Percentiles rank a stretch among this genome's conserved stretches.
Evolutionary conservation across 2,797 vertebrate genomes (phyloP).

Genomic region (Acanthiza pusilla): DNA sequence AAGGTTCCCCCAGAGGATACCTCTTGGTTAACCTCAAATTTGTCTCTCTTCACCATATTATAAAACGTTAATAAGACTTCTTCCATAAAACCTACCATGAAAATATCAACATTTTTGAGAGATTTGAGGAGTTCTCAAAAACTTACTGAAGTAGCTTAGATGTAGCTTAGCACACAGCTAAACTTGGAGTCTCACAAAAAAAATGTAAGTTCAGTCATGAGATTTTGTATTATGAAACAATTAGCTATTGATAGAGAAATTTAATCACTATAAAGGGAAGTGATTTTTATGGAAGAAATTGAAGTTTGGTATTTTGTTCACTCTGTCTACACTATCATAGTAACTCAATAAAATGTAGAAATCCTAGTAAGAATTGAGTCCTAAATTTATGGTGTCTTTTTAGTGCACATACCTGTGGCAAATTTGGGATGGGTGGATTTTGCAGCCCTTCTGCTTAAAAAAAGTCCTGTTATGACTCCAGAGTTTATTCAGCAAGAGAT

Average conservation of each 20-base stretch:
- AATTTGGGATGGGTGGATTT: not conserved
- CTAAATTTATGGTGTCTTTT: not conserved
- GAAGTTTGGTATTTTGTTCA: not conserved
- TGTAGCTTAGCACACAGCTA: not conserved
- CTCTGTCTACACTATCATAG: not conserved
- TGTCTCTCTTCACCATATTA: not conserved
- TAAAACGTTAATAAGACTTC: not conserved
- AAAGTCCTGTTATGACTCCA: not conserved
- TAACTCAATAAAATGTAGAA: not conserved
- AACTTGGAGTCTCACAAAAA: not conserved
- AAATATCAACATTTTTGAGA: not conserved
- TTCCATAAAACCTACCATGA: not conserved
- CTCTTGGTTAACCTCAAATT: not conserved
- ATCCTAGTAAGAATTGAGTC: not conserved
- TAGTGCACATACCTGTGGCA: not conserved
- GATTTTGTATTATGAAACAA: not conserved
- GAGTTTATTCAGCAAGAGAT: not conserved
- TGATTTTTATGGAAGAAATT: not conserved
- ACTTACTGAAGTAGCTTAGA: not conserved
- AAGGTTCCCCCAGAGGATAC: not conserved
- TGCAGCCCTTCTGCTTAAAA: not conserved
- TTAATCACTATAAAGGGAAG: not conserved
- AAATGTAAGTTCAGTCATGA: not conserved
- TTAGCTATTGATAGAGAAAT: not conserved
- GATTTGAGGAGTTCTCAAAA: not conserved